Evolutionary conservation across 2,797 vertebrate genomes (phyloP), one percentile per base, ranked within the genome.

Genomic region (Micropoecilia bifurca): DNA sequence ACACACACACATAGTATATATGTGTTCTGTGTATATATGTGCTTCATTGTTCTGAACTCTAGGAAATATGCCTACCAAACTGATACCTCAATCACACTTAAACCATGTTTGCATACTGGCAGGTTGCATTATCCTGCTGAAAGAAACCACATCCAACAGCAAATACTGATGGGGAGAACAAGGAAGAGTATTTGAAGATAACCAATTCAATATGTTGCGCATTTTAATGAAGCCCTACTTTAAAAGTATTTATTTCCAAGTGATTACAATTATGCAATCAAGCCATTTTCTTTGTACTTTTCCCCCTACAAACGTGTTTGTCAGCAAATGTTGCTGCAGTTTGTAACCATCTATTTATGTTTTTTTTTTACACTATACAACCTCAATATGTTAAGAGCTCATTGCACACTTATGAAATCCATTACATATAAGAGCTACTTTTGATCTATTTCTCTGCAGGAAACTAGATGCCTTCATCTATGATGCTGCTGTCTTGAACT

Each of bases 401-500:
- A 3, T 8, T 20, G 14, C 18, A 33, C 28, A 33, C 30, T 33
- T 33, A 4, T 61, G 16, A 63, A 6, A 63, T 22, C 1, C 4
- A 2, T 6, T 12, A 10, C 55, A 28, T 36, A 13, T 4, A 72
- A 57, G 43, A 74, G 6, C 2, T 71, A 45, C 25, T 8, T 46
- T 10, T 61, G 5, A 45, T 71, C 20, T 53, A 2, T 81, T 72
- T 80, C 1, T 53, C 1, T 73, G 39, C 93, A 99, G 99, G 95
- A 99, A 99, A 93, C 95, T 99, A 91, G 98, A 99, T 0, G 98
- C 98, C 86, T 99, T 99, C 93, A 99, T 99, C 95, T 99, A 99
- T 0, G 98, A 99, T 0, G 98, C 98, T 0, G 98, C 98, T 0
- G 98, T 99, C 87, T 95, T 99, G 87, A 99, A 99, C 96, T 99